Base-by-base conservation (phyloP, 2,113 vertebrate genomes). In the Noturus placidus region DNA sequence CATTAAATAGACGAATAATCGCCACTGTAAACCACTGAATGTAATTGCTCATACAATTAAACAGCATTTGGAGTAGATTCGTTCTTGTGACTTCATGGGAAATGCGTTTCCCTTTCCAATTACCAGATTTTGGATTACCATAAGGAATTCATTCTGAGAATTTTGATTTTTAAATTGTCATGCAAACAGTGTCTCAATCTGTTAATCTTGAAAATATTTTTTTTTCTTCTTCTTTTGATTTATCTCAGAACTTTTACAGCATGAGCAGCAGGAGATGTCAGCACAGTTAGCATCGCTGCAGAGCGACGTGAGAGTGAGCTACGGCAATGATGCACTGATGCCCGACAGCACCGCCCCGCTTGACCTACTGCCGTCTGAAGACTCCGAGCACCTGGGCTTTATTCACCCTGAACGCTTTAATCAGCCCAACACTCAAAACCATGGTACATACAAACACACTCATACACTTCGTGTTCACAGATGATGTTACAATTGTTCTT, bases 311-410 rank as follows among this genome's bases (percentile, higher is more conserved):
- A 95, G 98, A 82, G 96, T 99, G 92, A 99, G 98, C 91, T 99
- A 99, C 5, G 98, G 98, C 76, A 99, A 99, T 2, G 98, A 99
- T 42, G 98, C 98, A 56, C 97, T 99, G 89, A 98, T 99, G 97
- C 96, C 95, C 0, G 97, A 97, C 92, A 97, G 95, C 0, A 96
- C 96, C 69, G 95, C 94, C 0, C 59, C 82, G 1, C 95, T 97
- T 90, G 97, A 99, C 88, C 95, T 96, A 79, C 94, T 98, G 87
- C 96, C 97, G 0, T 96, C 96, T 0, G 96, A 97, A 88, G 97
- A 99, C 54, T 96, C 96, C 30, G 95, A 96, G 61, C 95, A 96
- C 4, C 94, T 97, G 33, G 96, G 97, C 90, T 98, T 97, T 1
- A 95, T 97, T 94, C 98, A 99, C 92, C 97, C 98, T 0, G 98